Base-by-base conservation (phyloP, 2,888 invertebrate species). In the Malthinus seriepunctatus region DNA sequence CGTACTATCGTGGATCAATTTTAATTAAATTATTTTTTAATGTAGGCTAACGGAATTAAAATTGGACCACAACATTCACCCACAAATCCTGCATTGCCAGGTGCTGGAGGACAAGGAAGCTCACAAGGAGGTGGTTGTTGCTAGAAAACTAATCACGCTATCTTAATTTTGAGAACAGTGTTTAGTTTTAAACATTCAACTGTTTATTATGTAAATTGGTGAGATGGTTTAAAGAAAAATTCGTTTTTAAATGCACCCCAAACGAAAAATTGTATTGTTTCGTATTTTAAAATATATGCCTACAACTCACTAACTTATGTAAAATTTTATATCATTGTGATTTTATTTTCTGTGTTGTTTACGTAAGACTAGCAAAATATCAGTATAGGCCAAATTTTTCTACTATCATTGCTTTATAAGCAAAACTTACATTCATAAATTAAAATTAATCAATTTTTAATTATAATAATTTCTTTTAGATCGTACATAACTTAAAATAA, bases 41-140 rank as follows among this genome's bases (percentile, higher is more conserved):
- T 3, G 5, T 78, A 98, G 97, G 98, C 98, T 67, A 99, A 99
- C 80, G 98, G 99, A 72, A 99, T 99, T 79, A 99, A 99, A 86
- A 95, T 99, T 74, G 99, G 98, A 52, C 97, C 98, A 63, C 97
- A 98, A 81, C 97, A 98, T 83, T 95, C 97, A 63, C 94, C 95
- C 55, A 92, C 91, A 73, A 92, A 88, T 78, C 89, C 91, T 32
- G 87, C 88, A 72, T 80, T 90, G 78, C 86, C 90, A 47, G 90
- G 88, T 11, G 87, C 93, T 60, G 91, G 92, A 67, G 89, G 89
- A 62, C 89, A 90, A 64, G 91, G 91, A 61, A 88, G 87, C 44
- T 87, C 86, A 75, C 90, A 91, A 73, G 90, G 91, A 67, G 93
- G 93, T 67, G 95, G 95, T 77, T 97, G 97, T 83, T 97, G 92